Conservation (phyloP, 2,113 vertebrate genomes). For the Phalacrocorax carbo region DNA sequence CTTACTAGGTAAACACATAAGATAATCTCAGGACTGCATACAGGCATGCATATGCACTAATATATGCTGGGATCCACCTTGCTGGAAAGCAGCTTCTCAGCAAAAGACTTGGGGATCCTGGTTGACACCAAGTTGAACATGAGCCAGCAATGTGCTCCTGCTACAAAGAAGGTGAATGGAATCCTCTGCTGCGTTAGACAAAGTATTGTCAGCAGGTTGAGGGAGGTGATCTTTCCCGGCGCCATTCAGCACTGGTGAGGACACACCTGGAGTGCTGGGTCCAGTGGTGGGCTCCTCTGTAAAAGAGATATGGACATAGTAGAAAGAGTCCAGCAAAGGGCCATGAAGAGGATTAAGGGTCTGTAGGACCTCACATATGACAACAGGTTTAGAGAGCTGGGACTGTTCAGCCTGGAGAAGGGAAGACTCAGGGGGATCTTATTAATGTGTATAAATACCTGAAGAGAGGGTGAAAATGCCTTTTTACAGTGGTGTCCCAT, state of each 20-base stretch:
- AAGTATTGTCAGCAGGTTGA: not conserved
- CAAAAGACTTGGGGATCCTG: not conserved
- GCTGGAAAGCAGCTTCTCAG: not conserved
- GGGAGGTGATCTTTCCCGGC: not conserved
- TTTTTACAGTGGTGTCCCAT: not conserved
- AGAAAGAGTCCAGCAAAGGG: fast-evolving
- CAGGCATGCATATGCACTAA: not conserved
- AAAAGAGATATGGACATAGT: not conserved
- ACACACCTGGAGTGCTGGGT: not conserved
- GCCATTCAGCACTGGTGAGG: not conserved
- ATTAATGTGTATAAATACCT: not conserved
- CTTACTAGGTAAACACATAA: not conserved
- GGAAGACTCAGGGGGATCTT: not conserved
- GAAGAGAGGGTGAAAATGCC: not conserved
- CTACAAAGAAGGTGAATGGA: not conserved
- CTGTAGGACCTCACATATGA: not conserved
- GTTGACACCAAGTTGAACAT: not conserved
- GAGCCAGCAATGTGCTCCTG: not conserved
- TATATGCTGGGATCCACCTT: not conserved
- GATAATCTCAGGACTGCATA: not conserved
- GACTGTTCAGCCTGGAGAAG: not conserved
- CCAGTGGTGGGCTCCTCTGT: not conserved
- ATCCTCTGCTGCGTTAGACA: not conserved
- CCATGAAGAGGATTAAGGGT: not conserved
- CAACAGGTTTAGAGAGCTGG: not conserved